Evolutionary conservation across 2,888 invertebrate species (phyloP).

Genomic region (Arrhopalites spinosus): DNA sequence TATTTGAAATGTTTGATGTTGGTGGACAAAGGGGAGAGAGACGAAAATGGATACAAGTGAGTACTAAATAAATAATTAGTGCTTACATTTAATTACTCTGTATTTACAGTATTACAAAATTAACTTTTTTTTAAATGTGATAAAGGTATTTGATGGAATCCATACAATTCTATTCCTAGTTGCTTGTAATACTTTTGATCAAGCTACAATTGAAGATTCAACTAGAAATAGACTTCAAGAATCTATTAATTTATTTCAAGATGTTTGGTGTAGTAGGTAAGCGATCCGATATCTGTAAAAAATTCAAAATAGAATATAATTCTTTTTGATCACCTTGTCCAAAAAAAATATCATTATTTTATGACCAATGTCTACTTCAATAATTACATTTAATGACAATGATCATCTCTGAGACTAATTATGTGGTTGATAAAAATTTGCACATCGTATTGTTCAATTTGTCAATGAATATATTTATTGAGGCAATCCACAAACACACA

Average conservation of each 20-base stretch:
- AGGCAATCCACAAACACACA: background rate
- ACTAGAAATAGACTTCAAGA: slow-evolving; percentile 74
- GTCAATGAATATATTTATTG: background rate
- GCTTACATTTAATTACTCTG: no score
- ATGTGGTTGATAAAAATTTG: no score
- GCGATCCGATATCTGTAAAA: no score
- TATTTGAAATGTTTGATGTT: slow-evolving; percentile 82
- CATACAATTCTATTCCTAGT: slow-evolving; percentile 80
- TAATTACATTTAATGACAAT: slow-evolving; percentile 2
- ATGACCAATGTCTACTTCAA: no score
- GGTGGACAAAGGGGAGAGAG: slow-evolving; percentile 82
- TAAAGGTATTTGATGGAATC: slow-evolving; percentile 82
- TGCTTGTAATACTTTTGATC: slow-evolving; percentile 80
- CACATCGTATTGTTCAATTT: background rate
- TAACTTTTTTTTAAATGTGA: no score
- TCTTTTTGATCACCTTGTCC: no score
- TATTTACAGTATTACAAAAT: no score
- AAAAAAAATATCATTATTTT: no score
- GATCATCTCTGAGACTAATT: background rate
- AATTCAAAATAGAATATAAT: no score
- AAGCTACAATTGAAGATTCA: slow-evolving; percentile 72
- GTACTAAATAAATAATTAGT: no score
- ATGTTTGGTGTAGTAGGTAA: slow-evolving; percentile 77
- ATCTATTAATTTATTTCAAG: slow-evolving; percentile 72
- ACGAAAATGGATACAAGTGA: slow-evolving; percentile 79